phyloP scores from a whole-genome alignment of 2,797 vertebrate genomes.

The Myotis planiceps region DNA sequence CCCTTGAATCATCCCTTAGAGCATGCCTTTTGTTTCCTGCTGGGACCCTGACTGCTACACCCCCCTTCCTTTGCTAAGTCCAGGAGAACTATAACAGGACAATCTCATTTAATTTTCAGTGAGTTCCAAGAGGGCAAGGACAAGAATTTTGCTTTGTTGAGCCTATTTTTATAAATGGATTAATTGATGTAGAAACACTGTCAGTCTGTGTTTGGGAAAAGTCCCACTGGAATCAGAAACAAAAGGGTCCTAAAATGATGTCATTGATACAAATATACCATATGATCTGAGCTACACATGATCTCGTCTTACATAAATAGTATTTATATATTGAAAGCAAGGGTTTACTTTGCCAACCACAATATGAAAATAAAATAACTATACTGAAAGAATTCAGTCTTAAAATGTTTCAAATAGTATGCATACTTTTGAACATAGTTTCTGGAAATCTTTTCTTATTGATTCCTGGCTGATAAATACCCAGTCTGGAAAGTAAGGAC shows the following conservation, averaged over 20 bases:
- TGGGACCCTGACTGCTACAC: background rate
- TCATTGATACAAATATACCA: constrained; percentile 1
- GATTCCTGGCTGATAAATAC: background rate
- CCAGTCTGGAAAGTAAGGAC: background rate
- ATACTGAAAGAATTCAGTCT: background rate
- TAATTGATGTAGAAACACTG: background rate
- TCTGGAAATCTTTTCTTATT: background rate
- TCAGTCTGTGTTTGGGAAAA: constrained; percentile 3
- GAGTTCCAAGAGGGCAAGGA: background rate
- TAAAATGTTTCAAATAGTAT: constrained; percentile 19
- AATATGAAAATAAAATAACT: background rate
- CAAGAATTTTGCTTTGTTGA: constrained; percentile 20
- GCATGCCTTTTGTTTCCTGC: background rate
- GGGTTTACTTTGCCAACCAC: background rate
- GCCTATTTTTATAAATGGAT: constrained; percentile 3
- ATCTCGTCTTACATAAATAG: background rate
- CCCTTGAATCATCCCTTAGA: background rate
- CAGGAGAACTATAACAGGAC: background rate
- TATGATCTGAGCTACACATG: background rate
- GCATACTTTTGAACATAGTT: background rate
- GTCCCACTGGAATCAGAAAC: constrained; percentile 28
- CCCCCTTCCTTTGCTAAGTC: background rate
- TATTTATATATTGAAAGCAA: constrained; percentile 35
- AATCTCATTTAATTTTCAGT: constrained; percentile 36
- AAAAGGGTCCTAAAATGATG: background rate